These are phyloP conservation scores for Poeciliopsis presidionis DNA, from an alignment of 2,797 vertebrate genomes.

Conservation along the genomic window DNA sequence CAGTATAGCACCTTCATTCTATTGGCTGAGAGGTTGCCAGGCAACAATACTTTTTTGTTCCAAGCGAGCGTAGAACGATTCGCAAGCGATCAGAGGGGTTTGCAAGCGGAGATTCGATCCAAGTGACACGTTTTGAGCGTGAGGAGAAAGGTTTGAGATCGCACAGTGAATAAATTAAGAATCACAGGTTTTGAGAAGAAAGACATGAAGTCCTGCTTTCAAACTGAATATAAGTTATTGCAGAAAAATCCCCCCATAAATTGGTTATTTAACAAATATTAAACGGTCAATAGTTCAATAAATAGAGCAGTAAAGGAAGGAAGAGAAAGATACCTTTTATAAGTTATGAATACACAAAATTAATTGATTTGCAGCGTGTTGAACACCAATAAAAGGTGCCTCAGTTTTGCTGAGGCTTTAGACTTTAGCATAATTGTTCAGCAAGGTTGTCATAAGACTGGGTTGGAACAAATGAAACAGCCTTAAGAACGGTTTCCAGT, in stretches of 20 bases:
- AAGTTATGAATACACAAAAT: background rate
- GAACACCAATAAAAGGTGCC: slow-evolving; percentile 2
- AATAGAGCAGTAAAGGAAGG: background rate
- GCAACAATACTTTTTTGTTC: too few relatives aligned
- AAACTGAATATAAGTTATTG: too few relatives aligned
- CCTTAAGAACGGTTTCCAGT: slow-evolving; percentile 10
- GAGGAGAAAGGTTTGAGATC: too few relatives aligned
- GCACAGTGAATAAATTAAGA: too few relatives aligned
- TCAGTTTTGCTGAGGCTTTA: slow-evolving; percentile 1
- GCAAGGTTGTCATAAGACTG: slow-evolving; percentile 9
- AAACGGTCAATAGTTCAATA: background rate
- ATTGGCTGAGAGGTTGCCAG: too few relatives aligned
- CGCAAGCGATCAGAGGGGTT: too few relatives aligned
- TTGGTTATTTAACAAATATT: background rate
- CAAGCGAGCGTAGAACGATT: too few relatives aligned
- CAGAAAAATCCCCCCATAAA: background rate
- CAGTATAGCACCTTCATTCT: too few relatives aligned
- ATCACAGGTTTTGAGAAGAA: too few relatives aligned
- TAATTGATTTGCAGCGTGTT: background rate
- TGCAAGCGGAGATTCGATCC: too few relatives aligned
- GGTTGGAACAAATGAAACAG: slow-evolving; percentile 16
- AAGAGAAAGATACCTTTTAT: background rate
- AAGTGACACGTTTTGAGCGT: too few relatives aligned
- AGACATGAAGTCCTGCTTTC: too few relatives aligned
- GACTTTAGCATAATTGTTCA: slow-evolving; percentile 13